Conservation (phyloP, 2,797 vertebrate species). For the Chrysocyon brachyurus region DNA sequence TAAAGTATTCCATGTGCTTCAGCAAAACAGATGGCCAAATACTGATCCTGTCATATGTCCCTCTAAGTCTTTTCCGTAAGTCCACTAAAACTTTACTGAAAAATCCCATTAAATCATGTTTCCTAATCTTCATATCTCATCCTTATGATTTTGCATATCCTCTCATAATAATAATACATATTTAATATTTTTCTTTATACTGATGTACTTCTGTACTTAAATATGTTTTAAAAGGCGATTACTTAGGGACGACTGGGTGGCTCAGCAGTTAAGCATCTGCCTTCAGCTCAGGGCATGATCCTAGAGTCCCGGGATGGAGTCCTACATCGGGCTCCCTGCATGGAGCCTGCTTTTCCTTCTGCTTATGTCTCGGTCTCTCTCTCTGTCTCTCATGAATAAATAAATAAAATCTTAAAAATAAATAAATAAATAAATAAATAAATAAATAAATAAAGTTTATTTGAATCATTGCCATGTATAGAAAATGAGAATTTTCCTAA, state of each 20-base stretch:
- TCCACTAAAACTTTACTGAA: not conserved
- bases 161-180: not conserved
- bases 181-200: not conserved
- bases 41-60: not conserved
- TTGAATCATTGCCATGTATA: not conserved
- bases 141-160: not conserved
- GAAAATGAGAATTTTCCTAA: conserved; percentile 20
- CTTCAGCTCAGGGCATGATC: no score
- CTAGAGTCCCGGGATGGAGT: no score
- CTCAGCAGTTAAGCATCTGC: no score
- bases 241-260: not conserved
- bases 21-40: not conserved
- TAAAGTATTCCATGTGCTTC: not conserved
- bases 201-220: not conserved
- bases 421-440: no score
- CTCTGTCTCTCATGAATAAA: no score
- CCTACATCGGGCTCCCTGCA: no score
- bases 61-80: not conserved
- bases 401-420: no score
- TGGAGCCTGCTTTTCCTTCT: no score
- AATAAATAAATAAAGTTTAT: no score
- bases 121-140: not conserved
- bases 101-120: not conserved
- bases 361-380: no score
- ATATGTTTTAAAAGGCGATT: not conserved